Conservation (phyloP, 2,113 vertebrate genomes). For the rat (Rattus norvegicus) region GRCr8 NC_086027.1:51899501-51900000, state of each 20-base stretch:
- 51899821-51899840: conserved; percentile 3
- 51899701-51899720: neutral
- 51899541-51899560: neutral
- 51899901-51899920: neutral
- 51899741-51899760: neutral
- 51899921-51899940: neutral
- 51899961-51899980: neutral
- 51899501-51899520: neutral
- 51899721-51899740: neutral
- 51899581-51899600: neutral
- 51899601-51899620: neutral
- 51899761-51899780: neutral
- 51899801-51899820: neutral
- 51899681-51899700: neutral
- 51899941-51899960: neutral
- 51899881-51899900: neutral
- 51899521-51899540: neutral
- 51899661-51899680: neutral
- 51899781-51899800: neutral
- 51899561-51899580: neutral
- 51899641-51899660: neutral
- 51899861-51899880: neutral
- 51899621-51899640: neutral
- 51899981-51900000: neutral
- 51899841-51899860: conserved; percentile 41